Conservation (phyloP, 2,888 invertebrate species). For the Aspidiotus destructor region DNA sequence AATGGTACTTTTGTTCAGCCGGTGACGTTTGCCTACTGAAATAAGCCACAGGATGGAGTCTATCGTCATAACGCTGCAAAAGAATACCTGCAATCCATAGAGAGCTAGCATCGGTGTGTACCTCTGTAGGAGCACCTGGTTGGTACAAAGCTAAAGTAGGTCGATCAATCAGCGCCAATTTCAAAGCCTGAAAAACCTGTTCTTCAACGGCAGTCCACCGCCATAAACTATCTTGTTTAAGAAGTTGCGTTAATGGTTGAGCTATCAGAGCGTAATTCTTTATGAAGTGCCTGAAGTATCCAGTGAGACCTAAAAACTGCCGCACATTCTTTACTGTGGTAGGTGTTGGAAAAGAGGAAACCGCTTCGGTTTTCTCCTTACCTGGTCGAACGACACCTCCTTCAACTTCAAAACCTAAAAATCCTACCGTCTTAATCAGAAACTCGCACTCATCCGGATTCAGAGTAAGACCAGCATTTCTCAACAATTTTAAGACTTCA, state of each 20-base stretch:
- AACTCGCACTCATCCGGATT: too few relatives aligned
- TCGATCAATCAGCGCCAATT: constrained; percentile 3
- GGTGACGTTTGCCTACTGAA: too few relatives aligned
- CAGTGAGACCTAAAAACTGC: background rate
- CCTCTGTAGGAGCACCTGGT: constrained; percentile 18
- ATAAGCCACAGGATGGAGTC: too few relatives aligned
- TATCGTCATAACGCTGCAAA: constrained; percentile 10
- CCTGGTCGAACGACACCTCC: too few relatives aligned
- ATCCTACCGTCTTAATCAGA: too few relatives aligned
- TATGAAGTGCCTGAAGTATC: constrained; percentile 3
- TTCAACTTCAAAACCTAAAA: too few relatives aligned
- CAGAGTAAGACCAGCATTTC: too few relatives aligned
- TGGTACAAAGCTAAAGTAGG: constrained; percentile 27
- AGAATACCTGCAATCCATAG: constrained; percentile 32
- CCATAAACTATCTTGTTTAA: constrained; percentile 2
- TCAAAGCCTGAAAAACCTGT: constrained; percentile 13
- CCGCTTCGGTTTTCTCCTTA: background rate
- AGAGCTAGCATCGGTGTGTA: constrained; percentile 23
- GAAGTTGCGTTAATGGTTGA: background rate
- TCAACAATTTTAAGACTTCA: too few relatives aligned
- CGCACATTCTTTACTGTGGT: background rate
- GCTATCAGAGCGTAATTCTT: background rate
- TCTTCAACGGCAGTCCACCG: constrained; percentile 5
- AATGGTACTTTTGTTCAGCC: too few relatives aligned
- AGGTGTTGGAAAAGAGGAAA: background rate